phyloP scores from a whole-genome alignment of 2,113 vertebrate species.

The Carollia perspicillata region DNA sequence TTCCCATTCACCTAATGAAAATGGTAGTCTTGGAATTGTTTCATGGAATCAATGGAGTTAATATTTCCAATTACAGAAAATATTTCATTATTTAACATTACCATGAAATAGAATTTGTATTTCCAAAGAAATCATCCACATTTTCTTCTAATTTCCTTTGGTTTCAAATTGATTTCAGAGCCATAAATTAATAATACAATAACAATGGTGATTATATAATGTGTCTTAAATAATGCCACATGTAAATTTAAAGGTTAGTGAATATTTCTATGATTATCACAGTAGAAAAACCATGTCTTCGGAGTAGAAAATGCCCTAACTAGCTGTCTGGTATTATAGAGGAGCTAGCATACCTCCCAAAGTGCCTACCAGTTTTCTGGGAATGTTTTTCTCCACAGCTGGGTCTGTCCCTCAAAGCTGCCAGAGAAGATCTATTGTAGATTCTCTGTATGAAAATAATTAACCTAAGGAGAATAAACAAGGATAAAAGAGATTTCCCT shows the following conservation, averaged over 20 bases:
- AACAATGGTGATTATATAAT: not conserved
- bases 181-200: not conserved
- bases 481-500: conserved; percentile 31
- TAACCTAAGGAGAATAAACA: conserved; percentile 54
- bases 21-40: not conserved
- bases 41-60: not conserved
- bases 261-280: not conserved
- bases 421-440: not conserved
- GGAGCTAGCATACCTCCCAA: not conserved
- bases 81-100: not conserved
- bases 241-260: not conserved
- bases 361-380: not conserved
- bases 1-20: not conserved
- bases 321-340: not conserved
- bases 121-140: not conserved
- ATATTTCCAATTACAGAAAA: not conserved
- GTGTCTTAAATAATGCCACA: not conserved
- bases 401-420: conserved; percentile 16
- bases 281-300: conserved; percentile 12
- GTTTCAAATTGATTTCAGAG: not conserved
- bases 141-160: not conserved
- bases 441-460: conserved; percentile 54
- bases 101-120: not conserved
- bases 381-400: conserved; percentile 37
- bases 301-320: not conserved